Evolutionary conservation across 2,888 invertebrate genomes (phyloP).

Genomic region (Caenorhabditis becei): DNA sequence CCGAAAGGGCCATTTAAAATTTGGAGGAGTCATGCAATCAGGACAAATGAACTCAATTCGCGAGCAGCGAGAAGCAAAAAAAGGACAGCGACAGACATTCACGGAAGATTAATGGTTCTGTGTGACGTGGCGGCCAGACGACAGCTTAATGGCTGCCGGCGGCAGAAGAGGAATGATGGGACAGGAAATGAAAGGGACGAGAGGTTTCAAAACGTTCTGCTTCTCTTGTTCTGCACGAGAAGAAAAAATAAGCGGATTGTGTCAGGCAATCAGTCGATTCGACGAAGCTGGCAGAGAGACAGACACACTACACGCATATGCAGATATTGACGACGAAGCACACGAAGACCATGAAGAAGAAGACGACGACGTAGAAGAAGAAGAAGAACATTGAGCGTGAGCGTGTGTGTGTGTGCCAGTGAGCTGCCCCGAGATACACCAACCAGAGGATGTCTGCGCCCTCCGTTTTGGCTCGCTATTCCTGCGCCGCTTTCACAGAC

Average conservation of each 20-base stretch:
- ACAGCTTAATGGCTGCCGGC: constrained; percentile 37
- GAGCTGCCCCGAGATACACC: constrained; percentile 60
- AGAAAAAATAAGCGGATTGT: constrained; percentile 60
- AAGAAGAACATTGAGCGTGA: constrained; percentile 62
- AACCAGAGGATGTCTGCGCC: constrained; percentile 51
- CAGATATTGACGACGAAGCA: constrained; percentile 52
- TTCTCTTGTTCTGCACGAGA: constrained; percentile 52
- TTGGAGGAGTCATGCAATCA: background rate
- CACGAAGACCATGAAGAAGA: constrained; percentile 41
- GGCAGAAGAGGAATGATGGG: constrained; percentile 12
- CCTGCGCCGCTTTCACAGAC: constrained; percentile 47
- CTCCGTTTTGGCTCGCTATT: constrained; percentile 21
- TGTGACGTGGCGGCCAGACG: constrained; percentile 37
- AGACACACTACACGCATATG: constrained; percentile 60
- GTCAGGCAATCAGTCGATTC: constrained; percentile 60
- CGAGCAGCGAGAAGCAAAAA: background rate
- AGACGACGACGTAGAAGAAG: constrained; percentile 40
- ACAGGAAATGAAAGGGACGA: constrained; percentile 48
- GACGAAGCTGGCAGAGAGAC: constrained; percentile 53
- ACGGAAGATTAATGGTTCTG: constrained; percentile 36
- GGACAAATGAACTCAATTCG: background rate
- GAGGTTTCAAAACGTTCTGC: constrained; percentile 55
- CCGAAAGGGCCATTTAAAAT: background rate
- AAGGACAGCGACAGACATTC: background rate
- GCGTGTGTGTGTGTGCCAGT: constrained; percentile 56